These are phyloP conservation scores for Atherinosoma microstoma DNA, from an alignment of 2,797 vertebrate genomes.

Conservation along the genomic window DNA sequence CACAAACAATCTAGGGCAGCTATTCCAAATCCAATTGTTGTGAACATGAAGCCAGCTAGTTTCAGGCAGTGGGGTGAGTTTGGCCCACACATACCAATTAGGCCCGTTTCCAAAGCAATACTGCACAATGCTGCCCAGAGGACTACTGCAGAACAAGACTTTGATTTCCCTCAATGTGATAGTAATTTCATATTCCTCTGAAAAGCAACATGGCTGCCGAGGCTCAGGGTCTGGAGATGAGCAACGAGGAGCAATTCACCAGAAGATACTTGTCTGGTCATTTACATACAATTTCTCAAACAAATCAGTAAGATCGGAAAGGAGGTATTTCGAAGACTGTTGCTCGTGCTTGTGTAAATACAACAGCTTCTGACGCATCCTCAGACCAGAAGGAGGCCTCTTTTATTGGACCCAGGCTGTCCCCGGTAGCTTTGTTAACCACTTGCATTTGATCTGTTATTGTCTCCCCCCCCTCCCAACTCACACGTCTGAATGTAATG, in stretches of 20 bases:
- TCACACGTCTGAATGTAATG: slow-evolving; percentile 45
- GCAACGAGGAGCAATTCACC: slow-evolving; percentile 60
- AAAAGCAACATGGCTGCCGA: slow-evolving; percentile 77
- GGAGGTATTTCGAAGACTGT: slow-evolving; percentile 20
- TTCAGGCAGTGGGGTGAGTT: slow-evolving; percentile 81
- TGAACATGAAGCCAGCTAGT: slow-evolving; percentile 83
- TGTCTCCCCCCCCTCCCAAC: slow-evolving; percentile 24
- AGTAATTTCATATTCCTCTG: slow-evolving; percentile 81
- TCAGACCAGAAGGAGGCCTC: slow-evolving; percentile 15
- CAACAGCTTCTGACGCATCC: slow-evolving; percentile 23
- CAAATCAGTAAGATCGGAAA: slow-evolving; percentile 38
- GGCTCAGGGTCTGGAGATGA: slow-evolving; percentile 67
- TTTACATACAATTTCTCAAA: slow-evolving; percentile 63
- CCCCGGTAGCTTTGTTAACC: slow-evolving; percentile 56
- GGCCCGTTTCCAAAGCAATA: slow-evolving; percentile 84
- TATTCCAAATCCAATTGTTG: slow-evolving; percentile 85
- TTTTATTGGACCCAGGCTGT: slow-evolving; percentile 43
- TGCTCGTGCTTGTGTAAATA: slow-evolving; percentile 14
- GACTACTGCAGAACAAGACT: slow-evolving; percentile 81
- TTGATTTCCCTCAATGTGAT: slow-evolving; percentile 85
- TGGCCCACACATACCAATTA: slow-evolving; percentile 87
- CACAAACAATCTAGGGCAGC: slow-evolving; percentile 84
- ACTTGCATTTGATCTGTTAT: slow-evolving; percentile 67
- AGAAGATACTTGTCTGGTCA: slow-evolving; percentile 58
- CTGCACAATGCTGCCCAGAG: slow-evolving; percentile 80